Evolutionary conservation across 2,888 invertebrate species (phyloP), one percentile per base, ranked within the genome.

Genomic region (Caenorhabditis plicata): DNA sequence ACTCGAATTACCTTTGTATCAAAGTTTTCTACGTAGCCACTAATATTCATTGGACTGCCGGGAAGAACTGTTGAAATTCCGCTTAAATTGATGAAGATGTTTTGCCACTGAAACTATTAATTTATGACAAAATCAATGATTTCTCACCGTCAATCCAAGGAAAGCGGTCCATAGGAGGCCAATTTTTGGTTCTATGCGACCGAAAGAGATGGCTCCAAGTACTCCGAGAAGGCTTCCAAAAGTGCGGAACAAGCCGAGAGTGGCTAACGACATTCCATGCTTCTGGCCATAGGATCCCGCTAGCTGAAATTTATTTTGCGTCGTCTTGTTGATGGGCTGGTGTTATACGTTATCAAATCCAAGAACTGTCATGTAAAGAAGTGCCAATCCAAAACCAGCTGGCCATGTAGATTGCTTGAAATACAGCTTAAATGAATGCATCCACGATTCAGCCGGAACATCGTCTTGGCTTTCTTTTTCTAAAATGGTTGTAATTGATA

Each of bases 311-410:
- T 17, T n/a, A 15, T 17, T 17, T 39, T 7, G 22, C 9, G 22
- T 9, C 4, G 8, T 32, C 31, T 20, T 1, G 20, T 19, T 44
- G 13, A 3, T 9, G n/a, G 15, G 15, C 20, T 4, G 15, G 22
- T 19, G 20, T 17, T 32, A 35, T 26, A 75, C 74, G 42, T 77
- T 77, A 45, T 77, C 77, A 45, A 77, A 77, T 27, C 75, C 77
- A 3, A 77, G 62, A 32, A 77, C 77, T 7, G 77, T 77, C 64
- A 77, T 66, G 54, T 66, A 77, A 8, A 77, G 64, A 2, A 77
- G 56, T n/a, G 75, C 51, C 19, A 77, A 48, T 1, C 71, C 73
- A 39, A 77, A 61, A 20, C 71, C 74, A 0, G 77, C 69, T 5
- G 65, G 49, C 46, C 64, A 69, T 29, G 68, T 67, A 9, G 45